Conservation (phyloP, 53 echinoderm and acorn worm genomes). For the Paelopatides confundens region DNA sequence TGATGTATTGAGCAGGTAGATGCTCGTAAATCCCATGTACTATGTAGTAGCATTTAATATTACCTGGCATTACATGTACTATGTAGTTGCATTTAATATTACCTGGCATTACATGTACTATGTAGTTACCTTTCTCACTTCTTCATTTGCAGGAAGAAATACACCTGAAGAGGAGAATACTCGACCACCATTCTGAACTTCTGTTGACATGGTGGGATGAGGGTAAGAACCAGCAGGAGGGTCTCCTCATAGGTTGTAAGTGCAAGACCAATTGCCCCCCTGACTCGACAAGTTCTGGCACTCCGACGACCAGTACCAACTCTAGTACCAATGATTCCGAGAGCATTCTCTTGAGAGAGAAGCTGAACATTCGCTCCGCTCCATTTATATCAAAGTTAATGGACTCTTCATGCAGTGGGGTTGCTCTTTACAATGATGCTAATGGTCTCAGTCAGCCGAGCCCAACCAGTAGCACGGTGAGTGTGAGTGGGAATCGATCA, state of each 20-base stretch:
- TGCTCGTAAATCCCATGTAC: too few species aligned
- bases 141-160: conserved; percentile 39
- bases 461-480: not conserved
- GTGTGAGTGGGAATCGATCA: not conserved
- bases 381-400: conserved; percentile 34
- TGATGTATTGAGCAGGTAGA: too few species aligned
- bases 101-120: too few species aligned
- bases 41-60: too few species aligned
- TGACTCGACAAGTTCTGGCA: not conserved
- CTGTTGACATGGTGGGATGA: conserved; percentile 58
- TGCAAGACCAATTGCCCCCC: conserved; percentile 33
- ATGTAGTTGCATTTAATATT: too few species aligned
- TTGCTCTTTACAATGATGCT: conserved; percentile 32
- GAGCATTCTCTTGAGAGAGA: conserved; percentile 13
- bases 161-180: conserved; percentile 30
- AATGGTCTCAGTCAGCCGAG: conserved; percentile 12
- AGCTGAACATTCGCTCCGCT: conserved; percentile 29
- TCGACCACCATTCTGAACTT: conserved; percentile 39
- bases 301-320: not conserved
- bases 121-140: not conserved
- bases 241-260: conserved; percentile 35
- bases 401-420: conserved; percentile 44
- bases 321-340: not conserved
- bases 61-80: too few species aligned
- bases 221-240: conserved; percentile 34